A percentile compares a stretch with the other conserved stretches of the same genome.
phyloP scores from a whole-genome alignment of 2,888 invertebrate genomes.

The Thera britannica region DNA sequence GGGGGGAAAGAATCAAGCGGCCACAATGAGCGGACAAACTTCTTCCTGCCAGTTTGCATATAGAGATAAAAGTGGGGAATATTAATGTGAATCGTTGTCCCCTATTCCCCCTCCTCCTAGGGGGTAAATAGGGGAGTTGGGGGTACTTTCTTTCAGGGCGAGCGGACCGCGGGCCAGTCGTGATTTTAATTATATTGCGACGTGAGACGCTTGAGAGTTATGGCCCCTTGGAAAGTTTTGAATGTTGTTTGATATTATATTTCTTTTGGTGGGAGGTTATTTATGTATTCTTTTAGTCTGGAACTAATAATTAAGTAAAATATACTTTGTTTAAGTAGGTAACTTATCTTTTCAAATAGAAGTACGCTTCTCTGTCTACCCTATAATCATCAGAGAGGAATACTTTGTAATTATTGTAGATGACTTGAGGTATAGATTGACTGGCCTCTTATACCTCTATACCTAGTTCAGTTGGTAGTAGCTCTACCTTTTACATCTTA shows the following conservation, averaged over 20 bases:
- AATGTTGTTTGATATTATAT: conserved; percentile 52
- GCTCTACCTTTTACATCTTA: too few species aligned
- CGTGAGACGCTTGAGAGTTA: conserved; percentile 74
- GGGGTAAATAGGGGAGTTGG: conserved; percentile 49
- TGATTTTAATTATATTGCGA: conserved; percentile 84
- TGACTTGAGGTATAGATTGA: too few species aligned
- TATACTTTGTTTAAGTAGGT: too few species aligned
- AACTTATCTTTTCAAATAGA: too few species aligned
- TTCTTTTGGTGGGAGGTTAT: conserved; percentile 34
- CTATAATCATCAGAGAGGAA: too few species aligned
- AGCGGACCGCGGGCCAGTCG: conserved; percentile 81
- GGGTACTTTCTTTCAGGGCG: conserved; percentile 74
- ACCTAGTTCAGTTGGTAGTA: too few species aligned
- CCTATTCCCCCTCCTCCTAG: conserved; percentile 50
- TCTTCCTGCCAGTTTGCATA: conserved; percentile 84
- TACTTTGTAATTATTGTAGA: too few species aligned
- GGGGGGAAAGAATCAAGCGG: conserved; percentile 75
- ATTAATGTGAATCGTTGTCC: conserved; percentile 81
- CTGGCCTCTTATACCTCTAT: too few species aligned
- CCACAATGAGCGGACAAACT: conserved; percentile 82
- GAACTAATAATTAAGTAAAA: not conserved
- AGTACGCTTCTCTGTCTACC: too few species aligned
- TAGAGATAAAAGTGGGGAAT: conserved; percentile 85
- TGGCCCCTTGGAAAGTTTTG: conserved; percentile 65
- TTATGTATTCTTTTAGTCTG: conserved; percentile 28